These are phyloP conservation scores for Ascidia mentula DNA, from an alignment of 23 tunicate genomes.

Conservation along the genomic window DNA sequence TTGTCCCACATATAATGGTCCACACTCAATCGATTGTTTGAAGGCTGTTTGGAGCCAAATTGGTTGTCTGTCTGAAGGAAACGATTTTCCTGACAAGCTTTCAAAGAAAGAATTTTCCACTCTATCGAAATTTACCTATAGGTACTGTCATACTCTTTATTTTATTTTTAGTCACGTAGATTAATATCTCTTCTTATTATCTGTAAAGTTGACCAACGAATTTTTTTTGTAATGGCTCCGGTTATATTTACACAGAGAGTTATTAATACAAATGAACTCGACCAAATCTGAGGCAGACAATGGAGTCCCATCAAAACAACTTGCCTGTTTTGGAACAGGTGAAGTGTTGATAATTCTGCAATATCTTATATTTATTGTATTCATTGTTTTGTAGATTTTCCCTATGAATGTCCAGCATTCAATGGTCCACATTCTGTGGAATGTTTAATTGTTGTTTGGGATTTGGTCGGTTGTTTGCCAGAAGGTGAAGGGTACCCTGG, in stretches of 20 bases:
- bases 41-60: neutral
- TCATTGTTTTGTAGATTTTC: neutral
- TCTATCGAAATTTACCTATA: neutral
- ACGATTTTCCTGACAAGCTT: neutral
- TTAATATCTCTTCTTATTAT: too few species aligned
- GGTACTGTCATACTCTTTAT: too few species aligned
- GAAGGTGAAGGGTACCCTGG: neutral
- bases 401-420: neutral
- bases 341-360: too few species aligned
- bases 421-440: neutral
- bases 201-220: too few species aligned
- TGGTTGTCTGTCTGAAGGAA: neutral
- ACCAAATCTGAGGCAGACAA: neutral
- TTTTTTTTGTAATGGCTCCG: too few species aligned
- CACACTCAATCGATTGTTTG: neutral
- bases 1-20: neutral
- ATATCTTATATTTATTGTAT: too few species aligned
- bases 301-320: neutral
- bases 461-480: neutral
- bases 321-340: neutral
- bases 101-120: neutral
- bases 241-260: too few species aligned
- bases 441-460: neutral
- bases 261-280: neutral
- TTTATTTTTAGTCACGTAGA: too few species aligned